These are phyloP conservation scores for Bombyx huttoni DNA, from an alignment of 2,888 invertebrate genomes.

Conservation along the genomic window DNA sequence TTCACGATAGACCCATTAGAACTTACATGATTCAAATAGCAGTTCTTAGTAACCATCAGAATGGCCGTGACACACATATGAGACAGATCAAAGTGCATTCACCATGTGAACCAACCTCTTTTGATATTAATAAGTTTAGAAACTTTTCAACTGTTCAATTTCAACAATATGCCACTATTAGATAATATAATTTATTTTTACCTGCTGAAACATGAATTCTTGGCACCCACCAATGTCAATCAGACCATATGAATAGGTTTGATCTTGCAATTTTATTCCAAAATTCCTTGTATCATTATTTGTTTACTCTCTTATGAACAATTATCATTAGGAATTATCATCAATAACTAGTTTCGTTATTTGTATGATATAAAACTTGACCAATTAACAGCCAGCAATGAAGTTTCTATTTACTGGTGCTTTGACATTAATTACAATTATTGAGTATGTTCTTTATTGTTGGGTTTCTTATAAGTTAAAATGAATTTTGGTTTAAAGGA, in stretches of 20 bases:
- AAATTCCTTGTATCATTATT: too few species aligned
- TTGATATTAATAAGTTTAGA: slow-evolving; percentile 79
- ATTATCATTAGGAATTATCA: too few species aligned
- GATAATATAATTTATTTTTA: slow-evolving; percentile 57
- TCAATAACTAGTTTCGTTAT: too few species aligned
- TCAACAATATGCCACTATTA: slow-evolving; percentile 85
- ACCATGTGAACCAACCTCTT: slow-evolving; percentile 78
- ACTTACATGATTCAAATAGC: slow-evolving; percentile 98
- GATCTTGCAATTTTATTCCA: too few species aligned
- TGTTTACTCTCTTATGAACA: too few species aligned
- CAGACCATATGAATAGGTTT: background rate
- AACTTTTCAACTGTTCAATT: slow-evolving; percentile 87
- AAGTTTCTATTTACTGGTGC: too few species aligned
- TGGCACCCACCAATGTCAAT: background rate
- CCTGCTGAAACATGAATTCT: background rate
- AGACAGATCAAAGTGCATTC: slow-evolving; percentile 97
- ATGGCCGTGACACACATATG: slow-evolving; percentile 98
- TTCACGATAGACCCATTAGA: slow-evolving; percentile 87
- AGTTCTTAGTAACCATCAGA: slow-evolving; percentile 98
- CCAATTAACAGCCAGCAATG: too few species aligned
- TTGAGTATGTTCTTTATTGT: too few species aligned
- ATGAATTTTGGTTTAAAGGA: too few species aligned
- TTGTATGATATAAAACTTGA: too few species aligned
- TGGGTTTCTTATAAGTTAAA: too few species aligned
- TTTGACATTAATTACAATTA: too few species aligned